Evolutionary conservation across 2,888 invertebrate species (phyloP), one percentile per base, ranked within the genome.

Genomic region (Agonopterix heracliana): DNA sequence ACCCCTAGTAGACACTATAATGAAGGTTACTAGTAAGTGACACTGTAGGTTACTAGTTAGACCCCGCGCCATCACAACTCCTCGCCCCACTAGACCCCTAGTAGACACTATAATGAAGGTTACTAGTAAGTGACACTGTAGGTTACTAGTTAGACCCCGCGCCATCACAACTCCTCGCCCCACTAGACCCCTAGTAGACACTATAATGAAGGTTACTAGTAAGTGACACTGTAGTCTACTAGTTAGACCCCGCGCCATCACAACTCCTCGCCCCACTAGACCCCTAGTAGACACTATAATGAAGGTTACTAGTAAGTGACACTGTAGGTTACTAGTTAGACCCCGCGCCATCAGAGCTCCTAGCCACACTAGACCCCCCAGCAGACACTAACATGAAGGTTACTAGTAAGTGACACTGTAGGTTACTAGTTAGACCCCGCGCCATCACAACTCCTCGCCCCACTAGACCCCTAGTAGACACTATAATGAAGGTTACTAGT

Each of bases 211-310:
- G 84, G 69, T 97, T 50, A 96, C 97, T 0, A 93, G 95, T 93
- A 90, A 71, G 76, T 70, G 46, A 3, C 34, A 26, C 26, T 7
- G 46, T 4, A 17, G 17, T 1, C 3, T 3, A 17, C 17, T 17
- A 17, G 17, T 17, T 17, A 17, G 17, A 17, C 17, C 17, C 17
- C 17, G 17, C 17, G 2, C 17, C 17, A 17, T 17, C 2, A 3
- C 1, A 17, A 2, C 3, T 3, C 17, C 3, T 3, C 1, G 3
- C 17, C 4, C 17, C n/a, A n/a, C n/a, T n/a, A n/a, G n/a, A n/a
- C n/a, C n/a, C n/a, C n/a, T n/a, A n/a, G 96, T 96, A 57, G 90
- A 93, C 51, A 98, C 98, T 0, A 96, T 97, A 68, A 98, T 98
- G 98, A 98, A 98, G 43, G 14, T 47, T 13, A n/a, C n/a, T n/a